Conservation (phyloP, 2,888 invertebrate species). For the Leptarthrus brevirostris region DNA sequence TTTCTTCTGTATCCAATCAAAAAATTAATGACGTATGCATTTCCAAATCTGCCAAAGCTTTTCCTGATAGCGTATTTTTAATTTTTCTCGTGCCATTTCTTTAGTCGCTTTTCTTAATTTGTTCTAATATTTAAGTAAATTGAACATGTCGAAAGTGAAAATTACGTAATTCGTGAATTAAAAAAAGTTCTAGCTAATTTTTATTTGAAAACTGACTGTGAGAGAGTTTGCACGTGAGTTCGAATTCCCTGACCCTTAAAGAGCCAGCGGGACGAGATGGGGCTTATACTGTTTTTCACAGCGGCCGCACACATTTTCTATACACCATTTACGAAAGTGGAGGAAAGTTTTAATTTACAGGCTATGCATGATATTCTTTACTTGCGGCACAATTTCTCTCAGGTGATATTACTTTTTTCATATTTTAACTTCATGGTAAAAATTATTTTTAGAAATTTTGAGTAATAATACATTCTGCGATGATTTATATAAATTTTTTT, state of each 20-base stretch:
- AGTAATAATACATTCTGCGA: no score
- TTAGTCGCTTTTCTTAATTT: not conserved
- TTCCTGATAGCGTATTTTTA: not conserved
- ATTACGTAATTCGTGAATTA: conserved; percentile 22
- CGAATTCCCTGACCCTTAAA: not conserved
- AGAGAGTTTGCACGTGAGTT: not conserved
- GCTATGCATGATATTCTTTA: conserved; percentile 97
- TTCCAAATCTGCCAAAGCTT: conserved; percentile 3
- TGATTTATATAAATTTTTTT: not conserved
- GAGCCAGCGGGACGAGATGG: conserved; percentile 69
- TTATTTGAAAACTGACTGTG: not conserved
- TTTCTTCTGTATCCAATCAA: not conserved
- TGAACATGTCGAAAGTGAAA: not conserved
- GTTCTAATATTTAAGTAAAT: conserved; percentile 7
- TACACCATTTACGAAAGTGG: conserved; percentile 98
- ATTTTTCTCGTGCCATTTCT: conserved; percentile 7
- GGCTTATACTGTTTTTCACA: conserved; percentile 78
- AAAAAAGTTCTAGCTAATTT: not conserved
- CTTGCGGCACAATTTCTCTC: conserved; percentile 82
- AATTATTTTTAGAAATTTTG: conserved; percentile 36
- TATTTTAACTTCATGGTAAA: not conserved
- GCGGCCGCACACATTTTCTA: conserved; percentile 83
- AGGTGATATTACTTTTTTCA: conserved; percentile 72
- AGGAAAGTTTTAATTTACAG: conserved; percentile 99
- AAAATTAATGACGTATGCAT: conserved; percentile 17